phyloP scores from a whole-genome alignment of 2,113 vertebrate species.

The Apodemus speciosus region DNA sequence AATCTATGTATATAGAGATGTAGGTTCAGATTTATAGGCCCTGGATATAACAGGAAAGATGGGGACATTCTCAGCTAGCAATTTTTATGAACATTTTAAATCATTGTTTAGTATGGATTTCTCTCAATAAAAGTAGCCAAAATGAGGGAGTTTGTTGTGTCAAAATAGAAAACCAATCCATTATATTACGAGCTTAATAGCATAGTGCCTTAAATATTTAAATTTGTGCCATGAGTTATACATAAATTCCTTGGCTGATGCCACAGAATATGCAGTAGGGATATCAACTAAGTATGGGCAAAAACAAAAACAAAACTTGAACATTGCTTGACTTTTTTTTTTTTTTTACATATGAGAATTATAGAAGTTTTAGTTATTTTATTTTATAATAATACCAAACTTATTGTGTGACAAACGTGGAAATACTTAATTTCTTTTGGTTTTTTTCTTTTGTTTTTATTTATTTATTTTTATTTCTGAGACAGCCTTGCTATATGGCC shows the following conservation, averaged over 20 bases:
- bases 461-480: background rate
- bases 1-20: slow-evolving; percentile 47
- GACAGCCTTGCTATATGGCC: background rate
- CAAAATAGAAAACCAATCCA: slow-evolving; percentile 74
- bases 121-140: slow-evolving; percentile 59
- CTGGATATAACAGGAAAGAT: slow-evolving; percentile 31
- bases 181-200: slow-evolving; percentile 69
- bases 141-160: slow-evolving; percentile 45
- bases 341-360: slow-evolving; percentile 41
- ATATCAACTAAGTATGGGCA: slow-evolving; percentile 71
- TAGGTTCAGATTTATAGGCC: slow-evolving; percentile 64
- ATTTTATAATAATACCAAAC: slow-evolving; percentile 70
- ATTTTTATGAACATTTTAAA: slow-evolving; percentile 45
- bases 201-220: slow-evolving; percentile 77
- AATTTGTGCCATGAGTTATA: slow-evolving; percentile 68
- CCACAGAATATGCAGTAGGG: slow-evolving; percentile 64
- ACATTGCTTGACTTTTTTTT: slow-evolving; percentile 48
- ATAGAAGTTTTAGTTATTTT: slow-evolving; percentile 78
- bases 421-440: background rate
- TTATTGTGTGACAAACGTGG: background rate
- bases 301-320: background rate
- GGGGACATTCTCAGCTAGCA: background rate
- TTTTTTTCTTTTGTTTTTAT: slow-evolving; percentile 52
- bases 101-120: slow-evolving; percentile 48
- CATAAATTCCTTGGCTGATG: slow-evolving; percentile 72